Evolutionary conservation across 1,140 invertebrate genomes (phyloP).

Genomic region (Olivierus martensii): DNA sequence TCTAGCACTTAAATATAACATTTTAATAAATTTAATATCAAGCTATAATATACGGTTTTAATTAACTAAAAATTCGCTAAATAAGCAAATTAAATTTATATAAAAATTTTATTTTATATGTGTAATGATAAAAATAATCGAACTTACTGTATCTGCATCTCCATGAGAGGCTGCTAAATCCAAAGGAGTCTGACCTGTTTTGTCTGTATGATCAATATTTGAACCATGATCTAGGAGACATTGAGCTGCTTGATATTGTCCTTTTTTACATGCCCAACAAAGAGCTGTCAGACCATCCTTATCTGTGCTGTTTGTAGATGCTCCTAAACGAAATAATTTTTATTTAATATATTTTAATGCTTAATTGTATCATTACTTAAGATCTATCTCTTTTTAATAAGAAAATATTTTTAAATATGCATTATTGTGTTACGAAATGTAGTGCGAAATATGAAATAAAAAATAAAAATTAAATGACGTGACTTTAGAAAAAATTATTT

Average conservation of each 20-base stretch:
- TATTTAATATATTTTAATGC: too few species aligned
- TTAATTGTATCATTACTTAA: too few species aligned
- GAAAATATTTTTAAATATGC: too few species aligned
- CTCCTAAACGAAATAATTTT: constrained; percentile 38
- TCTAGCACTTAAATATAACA: background rate
- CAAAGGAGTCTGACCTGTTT: constrained; percentile 70
- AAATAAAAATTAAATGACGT: too few species aligned
- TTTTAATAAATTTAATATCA: background rate
- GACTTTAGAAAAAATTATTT: too few species aligned
- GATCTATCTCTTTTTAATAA: too few species aligned
- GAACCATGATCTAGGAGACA: constrained; percentile 67
- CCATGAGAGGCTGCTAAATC: constrained; percentile 79
- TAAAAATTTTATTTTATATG: background rate
- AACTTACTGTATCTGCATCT: constrained; percentile 38
- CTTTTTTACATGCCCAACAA: constrained; percentile 78
- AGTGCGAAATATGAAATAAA: too few species aligned
- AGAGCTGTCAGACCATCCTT: constrained; percentile 76
- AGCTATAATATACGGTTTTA: background rate
- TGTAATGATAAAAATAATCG: background rate
- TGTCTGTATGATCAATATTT: constrained; percentile 59
- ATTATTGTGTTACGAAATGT: too few species aligned
- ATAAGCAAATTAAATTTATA: background rate
- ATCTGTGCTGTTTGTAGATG: constrained; percentile 60
- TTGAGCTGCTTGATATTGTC: constrained; percentile 59
- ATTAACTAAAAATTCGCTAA: background rate